phyloP scores from a whole-genome alignment of 2,797 vertebrate genomes.

The Enteromius paludinosus region DNA sequence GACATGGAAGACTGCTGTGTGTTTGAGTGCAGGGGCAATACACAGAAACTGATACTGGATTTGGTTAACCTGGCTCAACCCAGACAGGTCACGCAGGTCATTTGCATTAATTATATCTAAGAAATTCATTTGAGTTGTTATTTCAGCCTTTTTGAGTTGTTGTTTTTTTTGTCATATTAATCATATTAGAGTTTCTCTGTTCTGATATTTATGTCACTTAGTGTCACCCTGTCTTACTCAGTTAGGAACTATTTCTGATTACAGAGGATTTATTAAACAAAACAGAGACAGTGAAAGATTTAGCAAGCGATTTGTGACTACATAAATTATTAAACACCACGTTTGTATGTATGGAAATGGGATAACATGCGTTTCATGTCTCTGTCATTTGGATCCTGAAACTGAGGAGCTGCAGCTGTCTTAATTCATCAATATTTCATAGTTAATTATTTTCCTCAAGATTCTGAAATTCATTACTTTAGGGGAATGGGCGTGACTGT shows the following conservation, averaged over 20 bases:
- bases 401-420: conserved; percentile 67
- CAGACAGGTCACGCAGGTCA: conserved; percentile 10
- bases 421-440: conserved; percentile 79
- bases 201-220: conserved; percentile 2
- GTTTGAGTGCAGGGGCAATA: conserved; percentile 6
- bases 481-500: conserved; percentile 55
- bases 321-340: conserved; percentile 77
- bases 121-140: neutral
- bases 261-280: conserved; percentile 30
- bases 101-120: conserved; percentile 7
- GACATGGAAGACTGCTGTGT: conserved; percentile 6
- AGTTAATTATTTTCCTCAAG: conserved; percentile 76
- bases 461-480: conserved; percentile 72
- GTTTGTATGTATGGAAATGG: conserved; percentile 42
- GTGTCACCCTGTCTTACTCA: neutral
- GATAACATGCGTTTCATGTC: conserved; percentile 37
- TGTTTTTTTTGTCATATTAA: neutral
- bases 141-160: neutral
- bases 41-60: conserved; percentile 14
- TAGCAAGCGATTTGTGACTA: conserved; percentile 74
- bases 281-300: conserved; percentile 23
- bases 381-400: conserved; percentile 31
- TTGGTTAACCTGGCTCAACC: conserved; percentile 13
- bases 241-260: conserved; percentile 17
- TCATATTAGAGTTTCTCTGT: neutral